Percentiles rank a stretch among this genome's conserved stretches.
phyloP scores from a whole-genome alignment of 2,888 invertebrate genomes.

The Cosmia pyralina region DNA sequence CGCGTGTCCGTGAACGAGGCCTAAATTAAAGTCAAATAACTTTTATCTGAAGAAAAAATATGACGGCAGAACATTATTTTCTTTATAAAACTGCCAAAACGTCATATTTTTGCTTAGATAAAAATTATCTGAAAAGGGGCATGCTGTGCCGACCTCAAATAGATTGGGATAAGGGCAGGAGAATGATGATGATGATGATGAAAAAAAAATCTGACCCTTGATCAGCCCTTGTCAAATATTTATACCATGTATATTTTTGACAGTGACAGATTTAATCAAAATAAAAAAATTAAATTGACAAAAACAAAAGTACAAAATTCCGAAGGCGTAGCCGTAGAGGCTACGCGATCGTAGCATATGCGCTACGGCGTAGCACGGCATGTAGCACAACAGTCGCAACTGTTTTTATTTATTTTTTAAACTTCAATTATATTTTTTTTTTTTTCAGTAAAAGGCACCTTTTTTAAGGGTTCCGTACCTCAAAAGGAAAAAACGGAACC shows the following conservation, averaged over 20 bases:
- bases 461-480: no score
- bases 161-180: no score
- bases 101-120: background rate
- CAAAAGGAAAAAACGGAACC: no score
- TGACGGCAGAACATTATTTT: background rate
- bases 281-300: no score
- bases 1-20: no score
- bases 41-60: background rate
- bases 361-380: constrained; percentile 20
- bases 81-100: background rate
- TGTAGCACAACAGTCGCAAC: background rate
- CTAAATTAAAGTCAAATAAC: background rate
- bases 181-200: no score
- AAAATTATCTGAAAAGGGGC: background rate
- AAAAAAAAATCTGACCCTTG: background rate
- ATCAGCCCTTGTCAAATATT: background rate
- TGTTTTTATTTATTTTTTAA: background rate
- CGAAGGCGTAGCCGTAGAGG: background rate
- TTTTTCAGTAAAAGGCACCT: background rate
- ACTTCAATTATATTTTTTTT: background rate
- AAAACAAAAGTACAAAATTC: background rate
- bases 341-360: background rate
- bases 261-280: background rate
- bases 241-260: background rate
- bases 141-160: no score